A percentile compares a stretch with the other conserved stretches of the same genome.
phyloP scores from a whole-genome alignment of 2,797 vertebrate species.

The Scomberomorus guttatus region DNA sequence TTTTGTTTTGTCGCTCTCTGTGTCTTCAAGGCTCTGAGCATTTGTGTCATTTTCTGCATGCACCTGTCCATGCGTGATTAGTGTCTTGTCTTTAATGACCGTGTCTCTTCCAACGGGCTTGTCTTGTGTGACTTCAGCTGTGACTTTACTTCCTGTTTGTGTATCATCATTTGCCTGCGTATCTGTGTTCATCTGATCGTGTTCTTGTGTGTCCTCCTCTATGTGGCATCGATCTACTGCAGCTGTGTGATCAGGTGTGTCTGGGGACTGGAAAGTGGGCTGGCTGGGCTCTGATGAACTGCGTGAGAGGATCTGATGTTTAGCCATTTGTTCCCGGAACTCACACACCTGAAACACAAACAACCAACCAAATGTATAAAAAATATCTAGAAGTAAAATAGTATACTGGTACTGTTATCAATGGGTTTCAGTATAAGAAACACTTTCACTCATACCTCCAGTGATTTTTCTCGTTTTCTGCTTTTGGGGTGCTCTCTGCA shows the following conservation, averaged over 20 bases:
- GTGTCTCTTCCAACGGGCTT: background rate
- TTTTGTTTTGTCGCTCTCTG: background rate
- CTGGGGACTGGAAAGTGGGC: constrained; percentile 2
- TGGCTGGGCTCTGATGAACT: constrained; percentile 51
- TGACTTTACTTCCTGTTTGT: background rate
- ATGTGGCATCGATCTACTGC: background rate
- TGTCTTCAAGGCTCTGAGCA: background rate
- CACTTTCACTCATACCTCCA: constrained; percentile 65
- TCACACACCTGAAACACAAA: constrained; percentile 43
- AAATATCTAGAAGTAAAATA: background rate
- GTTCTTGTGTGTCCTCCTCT: constrained; percentile 10
- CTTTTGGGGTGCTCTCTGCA: constrained; percentile 65
- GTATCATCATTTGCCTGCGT: background rate
- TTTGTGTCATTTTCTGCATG: constrained; percentile 1
- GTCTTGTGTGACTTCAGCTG: background rate
- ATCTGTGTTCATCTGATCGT: constrained; percentile 14
- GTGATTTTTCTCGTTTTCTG: constrained; percentile 71
- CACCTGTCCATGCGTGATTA: background rate
- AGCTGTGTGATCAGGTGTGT: background rate
- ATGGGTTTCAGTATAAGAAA: background rate
- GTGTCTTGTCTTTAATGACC: constrained; percentile 9
- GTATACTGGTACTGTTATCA: background rate
- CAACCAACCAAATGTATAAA: background rate
- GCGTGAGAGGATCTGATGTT: constrained; percentile 42
- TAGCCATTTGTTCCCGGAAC: background rate